Conservation (phyloP, 2,113 vertebrate genomes). For the Chroicocephalus ridibundus region DNA sequence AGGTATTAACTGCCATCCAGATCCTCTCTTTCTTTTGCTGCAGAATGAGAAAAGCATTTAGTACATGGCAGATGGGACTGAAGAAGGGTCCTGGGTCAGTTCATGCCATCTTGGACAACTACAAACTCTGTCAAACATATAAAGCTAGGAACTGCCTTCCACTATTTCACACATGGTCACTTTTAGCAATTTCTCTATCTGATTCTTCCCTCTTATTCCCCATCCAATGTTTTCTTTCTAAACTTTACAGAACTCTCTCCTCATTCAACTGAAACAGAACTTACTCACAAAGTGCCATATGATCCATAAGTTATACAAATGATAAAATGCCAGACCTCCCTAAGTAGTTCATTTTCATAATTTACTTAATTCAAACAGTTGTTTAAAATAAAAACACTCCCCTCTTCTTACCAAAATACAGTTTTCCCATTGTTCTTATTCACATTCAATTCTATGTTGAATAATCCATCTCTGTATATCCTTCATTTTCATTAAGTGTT, state of each 20-base stretch:
- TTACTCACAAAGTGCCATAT: background rate
- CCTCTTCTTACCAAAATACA: background rate
- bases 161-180: background rate
- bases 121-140: background rate
- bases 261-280: background rate
- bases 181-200: background rate
- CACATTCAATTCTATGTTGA: background rate
- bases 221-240: background rate
- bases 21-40: background rate
- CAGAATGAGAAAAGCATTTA: background rate
- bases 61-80: background rate
- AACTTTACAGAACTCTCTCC: background rate
- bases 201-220: background rate
- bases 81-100: background rate
- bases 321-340: background rate
- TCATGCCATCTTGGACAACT: background rate
- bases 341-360: background rate
- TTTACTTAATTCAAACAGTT: background rate
- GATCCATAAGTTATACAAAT: background rate
- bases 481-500: background rate
- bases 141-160: background rate
- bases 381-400: background rate
- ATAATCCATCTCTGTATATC: background rate
- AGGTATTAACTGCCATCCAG: background rate
- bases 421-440: background rate